Conservation (phyloP, 2,113 vertebrate genomes). For the Phoxinus phoxinus region DNA sequence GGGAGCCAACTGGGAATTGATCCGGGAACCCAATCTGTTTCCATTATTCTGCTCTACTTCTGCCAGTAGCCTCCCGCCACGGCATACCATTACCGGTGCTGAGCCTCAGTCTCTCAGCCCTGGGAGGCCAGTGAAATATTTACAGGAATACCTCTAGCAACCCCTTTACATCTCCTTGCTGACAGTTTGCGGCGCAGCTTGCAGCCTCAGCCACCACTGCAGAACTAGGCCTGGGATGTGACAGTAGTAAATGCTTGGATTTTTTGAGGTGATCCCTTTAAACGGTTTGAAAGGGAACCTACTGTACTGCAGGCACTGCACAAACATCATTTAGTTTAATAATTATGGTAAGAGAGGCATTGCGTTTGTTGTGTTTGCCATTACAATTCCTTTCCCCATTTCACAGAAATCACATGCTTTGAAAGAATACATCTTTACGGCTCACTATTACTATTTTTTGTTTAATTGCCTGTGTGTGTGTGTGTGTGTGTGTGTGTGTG, state of each 20-base stretch:
- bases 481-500: too few relatives aligned
- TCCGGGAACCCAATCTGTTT: slow-evolving; percentile 59
- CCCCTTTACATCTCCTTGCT: not conserved
- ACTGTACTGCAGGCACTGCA: not conserved
- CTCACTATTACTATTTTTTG: not conserved
- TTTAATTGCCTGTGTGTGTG: too few relatives aligned
- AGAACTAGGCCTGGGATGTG: not conserved
- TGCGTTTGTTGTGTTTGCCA: not conserved
- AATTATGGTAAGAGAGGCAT: not conserved
- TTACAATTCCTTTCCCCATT: not conserved
- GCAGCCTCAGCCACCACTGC: not conserved
- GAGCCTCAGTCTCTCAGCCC: slow-evolving; percentile 26
- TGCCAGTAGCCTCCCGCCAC: slow-evolving; percentile 45
- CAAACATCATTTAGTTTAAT: not conserved
- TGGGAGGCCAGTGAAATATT: slow-evolving; percentile 42
- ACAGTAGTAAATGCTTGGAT: not conserved
- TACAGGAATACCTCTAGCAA: slow-evolving; percentile 30
- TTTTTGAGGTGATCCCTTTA: not conserved
- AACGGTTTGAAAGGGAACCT: not conserved
- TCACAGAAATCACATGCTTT: not conserved
- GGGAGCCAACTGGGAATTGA: slow-evolving; percentile 65
- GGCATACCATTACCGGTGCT: slow-evolving; percentile 22
- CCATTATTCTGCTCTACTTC: slow-evolving; percentile 67
- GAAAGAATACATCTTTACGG: not conserved
- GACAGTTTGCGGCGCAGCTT: not conserved